These are phyloP conservation scores for Lontra canadensis DNA, from an alignment of 2,113 vertebrate genomes.

Conservation along the genomic window DNA sequence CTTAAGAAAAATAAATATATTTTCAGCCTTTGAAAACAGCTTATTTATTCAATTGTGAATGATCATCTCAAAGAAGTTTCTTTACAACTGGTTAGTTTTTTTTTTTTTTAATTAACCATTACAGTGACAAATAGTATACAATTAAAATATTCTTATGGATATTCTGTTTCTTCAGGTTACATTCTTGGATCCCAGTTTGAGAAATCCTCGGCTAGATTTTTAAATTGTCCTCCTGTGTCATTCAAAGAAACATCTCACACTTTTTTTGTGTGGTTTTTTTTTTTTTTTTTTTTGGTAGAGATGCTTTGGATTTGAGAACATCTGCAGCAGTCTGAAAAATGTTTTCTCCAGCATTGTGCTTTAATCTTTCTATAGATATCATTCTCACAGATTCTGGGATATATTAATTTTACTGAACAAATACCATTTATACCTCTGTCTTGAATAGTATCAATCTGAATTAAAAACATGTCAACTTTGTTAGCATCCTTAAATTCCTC, in stretches of 20 bases:
- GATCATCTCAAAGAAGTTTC: not conserved
- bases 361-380: conserved; percentile 60
- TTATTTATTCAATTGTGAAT: not conserved
- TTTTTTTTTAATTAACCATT: not conserved
- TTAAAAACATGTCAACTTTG: conserved; percentile 52
- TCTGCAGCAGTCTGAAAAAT: conserved; percentile 58
- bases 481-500: conserved; percentile 47
- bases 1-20: not conserved
- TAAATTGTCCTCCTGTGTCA: conserved; percentile 47
- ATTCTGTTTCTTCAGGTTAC: not conserved
- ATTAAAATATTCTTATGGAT: not conserved
- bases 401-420: conserved; percentile 55
- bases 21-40: not conserved
- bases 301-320: conserved; percentile 67
- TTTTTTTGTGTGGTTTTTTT: not conserved
- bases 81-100: not conserved
- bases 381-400: conserved; percentile 53
- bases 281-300: not conserved
- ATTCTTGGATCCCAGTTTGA: not conserved
- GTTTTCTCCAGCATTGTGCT: conserved; percentile 41
- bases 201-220: not conserved
- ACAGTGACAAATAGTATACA: not conserved
- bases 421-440: conserved; percentile 39
- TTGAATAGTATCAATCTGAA: conserved; percentile 42
- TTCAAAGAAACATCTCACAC: conserved; percentile 46